Conservation (phyloP, 2,888 invertebrate genomes). For the Clepsis dumicolana region DNA sequence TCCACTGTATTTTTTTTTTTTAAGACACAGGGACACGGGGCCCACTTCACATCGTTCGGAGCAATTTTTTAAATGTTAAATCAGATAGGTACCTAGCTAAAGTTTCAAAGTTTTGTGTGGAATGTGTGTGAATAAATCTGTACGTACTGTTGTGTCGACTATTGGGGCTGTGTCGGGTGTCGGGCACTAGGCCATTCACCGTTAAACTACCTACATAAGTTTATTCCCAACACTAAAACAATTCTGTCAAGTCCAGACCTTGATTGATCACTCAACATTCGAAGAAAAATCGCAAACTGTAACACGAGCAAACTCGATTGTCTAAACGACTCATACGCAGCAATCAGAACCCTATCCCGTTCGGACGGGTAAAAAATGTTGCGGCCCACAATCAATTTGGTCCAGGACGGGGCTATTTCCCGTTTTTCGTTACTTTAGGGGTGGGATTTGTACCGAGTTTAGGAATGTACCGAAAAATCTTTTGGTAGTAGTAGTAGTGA, state of each 20-base stretch:
- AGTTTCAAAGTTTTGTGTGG: too few relatives aligned
- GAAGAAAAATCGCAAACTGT: conserved; percentile 23
- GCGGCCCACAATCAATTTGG: conserved; percentile 46
- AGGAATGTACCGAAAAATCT: background rate
- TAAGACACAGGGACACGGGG: too few relatives aligned
- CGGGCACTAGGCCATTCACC: too few relatives aligned
- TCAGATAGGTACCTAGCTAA: too few relatives aligned
- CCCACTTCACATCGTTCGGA: too few relatives aligned
- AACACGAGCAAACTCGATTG: conserved; percentile 28
- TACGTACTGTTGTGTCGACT: too few relatives aligned
- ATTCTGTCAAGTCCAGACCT: background rate
- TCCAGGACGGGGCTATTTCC: conserved; percentile 36
- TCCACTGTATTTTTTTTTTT: too few relatives aligned
- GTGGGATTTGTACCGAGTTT: conserved; percentile 18
- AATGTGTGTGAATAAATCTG: too few relatives aligned
- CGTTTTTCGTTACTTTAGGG: conserved; percentile 40
- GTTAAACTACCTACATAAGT: too few relatives aligned
- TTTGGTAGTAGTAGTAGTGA: background rate
- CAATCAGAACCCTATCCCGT: conserved; percentile 29
- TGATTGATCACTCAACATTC: conserved; percentile 18
- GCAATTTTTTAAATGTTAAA: too few relatives aligned
- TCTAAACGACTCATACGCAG: conserved; percentile 22
- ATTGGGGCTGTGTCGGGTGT: too few relatives aligned
- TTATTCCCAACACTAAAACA: background rate
- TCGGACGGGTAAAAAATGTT: conserved; percentile 38